Base-by-base conservation (phyloP, 2,113 vertebrate genomes). In the Nansenia antarctica region DNA sequence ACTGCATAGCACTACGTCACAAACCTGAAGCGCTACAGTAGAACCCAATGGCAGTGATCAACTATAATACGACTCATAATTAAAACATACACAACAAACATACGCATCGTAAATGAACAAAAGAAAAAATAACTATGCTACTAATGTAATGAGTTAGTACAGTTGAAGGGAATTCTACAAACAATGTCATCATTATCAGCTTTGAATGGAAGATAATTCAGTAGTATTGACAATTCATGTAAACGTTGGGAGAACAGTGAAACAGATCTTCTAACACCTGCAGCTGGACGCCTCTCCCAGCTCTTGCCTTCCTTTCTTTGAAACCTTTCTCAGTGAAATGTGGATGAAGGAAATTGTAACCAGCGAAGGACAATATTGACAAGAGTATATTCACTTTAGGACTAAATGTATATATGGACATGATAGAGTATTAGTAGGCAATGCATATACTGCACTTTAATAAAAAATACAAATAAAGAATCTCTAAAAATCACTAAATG, bases 31-130 rank as follows among this genome's bases (percentile, higher is more conserved):
- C 31, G 70, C 22, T 35, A 65, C 52, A 61, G 72, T 69, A 82
- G 70, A 58, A 65, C 74, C 65, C 22, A 80, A 82, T 87, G 91
- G 91, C 91, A 92, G 89, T 92, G 89, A 89, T 90, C 67, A 61
- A 82, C 79, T 85, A 81, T 65, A 80, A 69, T 57, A 57, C 15
- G 35, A n/a, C n/a, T 52, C 34, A 62, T 29, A 63, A 67, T 29
- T 60, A 75, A 82, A 39, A 79, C 60, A 62, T 26, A 78, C 72
- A 72, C 42, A 77, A 34, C 63, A 69, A 67, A 30, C 65, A 59
- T 67, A 71, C 64, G 29, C 45, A 42, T 52, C 31, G 12, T 27
- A 82, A 47, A 70, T 70, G 62, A 68, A 69, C 22, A 30, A 63
- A 52, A 62, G 57, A 63, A 78, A 71, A 62, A 65, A 62, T 52